These are phyloP conservation scores for Crotalus horridus DNA, from an alignment of 2,113 vertebrate species.

Conservation along the genomic window DNA sequence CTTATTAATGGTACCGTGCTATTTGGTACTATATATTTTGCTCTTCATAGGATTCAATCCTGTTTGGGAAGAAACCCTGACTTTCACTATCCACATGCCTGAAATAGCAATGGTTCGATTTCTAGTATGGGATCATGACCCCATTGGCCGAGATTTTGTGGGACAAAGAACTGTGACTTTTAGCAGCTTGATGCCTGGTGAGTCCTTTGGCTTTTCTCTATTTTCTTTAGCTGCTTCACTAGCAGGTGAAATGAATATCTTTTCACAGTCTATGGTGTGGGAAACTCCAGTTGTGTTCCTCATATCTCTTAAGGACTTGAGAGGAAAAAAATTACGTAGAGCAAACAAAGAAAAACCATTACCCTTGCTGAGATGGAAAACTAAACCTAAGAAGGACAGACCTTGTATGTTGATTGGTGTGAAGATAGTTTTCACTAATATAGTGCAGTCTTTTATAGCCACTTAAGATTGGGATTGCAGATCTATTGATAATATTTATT, in stretches of 20 bases:
- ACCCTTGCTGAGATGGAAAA: not conserved
- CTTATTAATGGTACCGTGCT: not conserved
- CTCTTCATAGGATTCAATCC: conserved; percentile 89
- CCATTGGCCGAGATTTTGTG: conserved; percentile 94
- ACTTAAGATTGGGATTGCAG: not conserved
- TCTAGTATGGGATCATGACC: conserved; percentile 97
- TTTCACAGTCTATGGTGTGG: not conserved
- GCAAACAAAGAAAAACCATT: not conserved
- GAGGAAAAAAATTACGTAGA: not conserved
- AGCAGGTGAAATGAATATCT: not conserved
- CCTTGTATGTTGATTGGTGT: not conserved
- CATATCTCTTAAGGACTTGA: not conserved
- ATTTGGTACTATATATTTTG: conserved; percentile 1
- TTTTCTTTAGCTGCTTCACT: not conserved
- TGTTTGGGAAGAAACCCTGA: conserved; percentile 96
- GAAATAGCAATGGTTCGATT: conserved; percentile 92
- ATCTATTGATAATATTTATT: not conserved
- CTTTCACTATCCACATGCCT: conserved; percentile 95
- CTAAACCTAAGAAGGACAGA: not conserved
- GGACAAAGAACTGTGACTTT: conserved; percentile 95
- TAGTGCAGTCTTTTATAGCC: not conserved
- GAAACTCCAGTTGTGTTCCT: not conserved
- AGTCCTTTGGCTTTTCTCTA: conserved; percentile 24
- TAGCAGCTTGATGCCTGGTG: conserved; percentile 92
- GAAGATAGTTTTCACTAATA: not conserved